These are phyloP conservation scores for Artibeus jamaicensis DNA, from an alignment of 2,797 vertebrate species.

Conservation along the genomic window DNA sequence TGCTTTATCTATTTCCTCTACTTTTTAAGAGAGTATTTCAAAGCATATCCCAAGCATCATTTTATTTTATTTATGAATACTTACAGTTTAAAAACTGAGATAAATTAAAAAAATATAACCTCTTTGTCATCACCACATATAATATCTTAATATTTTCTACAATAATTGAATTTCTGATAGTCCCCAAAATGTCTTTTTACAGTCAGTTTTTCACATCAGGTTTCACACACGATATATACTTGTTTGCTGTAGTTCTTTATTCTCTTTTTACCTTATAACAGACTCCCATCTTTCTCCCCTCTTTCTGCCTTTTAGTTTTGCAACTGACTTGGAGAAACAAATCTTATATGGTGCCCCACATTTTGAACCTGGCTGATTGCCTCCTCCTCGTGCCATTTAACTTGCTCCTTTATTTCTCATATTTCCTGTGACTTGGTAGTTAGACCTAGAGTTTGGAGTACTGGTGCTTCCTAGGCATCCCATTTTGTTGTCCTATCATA, in stretches of 20 bases:
- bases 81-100: constrained; percentile 6
- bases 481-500: neutral
- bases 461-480: neutral
- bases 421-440: neutral
- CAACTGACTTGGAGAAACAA: neutral
- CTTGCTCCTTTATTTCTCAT: neutral
- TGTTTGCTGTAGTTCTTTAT: neutral
- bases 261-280: neutral
- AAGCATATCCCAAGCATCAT: neutral
- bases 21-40: neutral
- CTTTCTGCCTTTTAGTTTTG: neutral
- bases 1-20: neutral
- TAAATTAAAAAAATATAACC: neutral
- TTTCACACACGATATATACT: neutral
- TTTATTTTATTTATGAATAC: neutral
- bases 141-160: neutral
- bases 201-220: neutral
- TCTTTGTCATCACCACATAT: neutral
- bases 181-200: neutral
- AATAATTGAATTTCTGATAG: neutral
- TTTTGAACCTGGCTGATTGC: neutral
- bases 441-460: neutral
- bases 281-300: neutral
- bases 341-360: neutral
- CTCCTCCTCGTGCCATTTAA: neutral